phyloP scores from a whole-genome alignment of 2,888 invertebrate species.

The Caradrina kadenii region DNA sequence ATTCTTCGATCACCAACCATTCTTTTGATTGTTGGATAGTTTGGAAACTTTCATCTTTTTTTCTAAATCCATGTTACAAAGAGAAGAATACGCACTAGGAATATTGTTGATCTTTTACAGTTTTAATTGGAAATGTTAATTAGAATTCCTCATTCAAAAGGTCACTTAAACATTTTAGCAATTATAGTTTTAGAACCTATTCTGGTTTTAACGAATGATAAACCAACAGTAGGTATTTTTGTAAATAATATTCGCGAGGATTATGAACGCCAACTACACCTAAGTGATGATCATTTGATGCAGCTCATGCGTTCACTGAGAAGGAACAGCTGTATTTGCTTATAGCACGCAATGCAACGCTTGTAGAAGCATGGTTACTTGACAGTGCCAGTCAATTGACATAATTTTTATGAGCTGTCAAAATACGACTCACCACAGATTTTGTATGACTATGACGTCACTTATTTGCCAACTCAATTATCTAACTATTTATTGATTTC shows the following conservation, averaged over 20 bases:
- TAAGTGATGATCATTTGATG: slow-evolving; percentile 36
- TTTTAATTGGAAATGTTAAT: slow-evolving; percentile 50
- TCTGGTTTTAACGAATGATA: slow-evolving; percentile 41
- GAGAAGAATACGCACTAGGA: background rate
- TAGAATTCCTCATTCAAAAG: slow-evolving; percentile 47
- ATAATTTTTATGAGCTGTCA: no score
- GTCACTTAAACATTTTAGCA: slow-evolving; percentile 48
- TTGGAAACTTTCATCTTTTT: slow-evolving; percentile 12
- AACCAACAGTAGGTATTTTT: slow-evolving; percentile 40
- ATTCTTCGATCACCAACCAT: slow-evolving; percentile 12
- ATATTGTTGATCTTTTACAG: slow-evolving; percentile 9
- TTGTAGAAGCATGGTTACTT: no score
- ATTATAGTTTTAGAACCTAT: slow-evolving; percentile 35
- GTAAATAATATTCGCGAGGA: slow-evolving; percentile 35
- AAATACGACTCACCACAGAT: no score
- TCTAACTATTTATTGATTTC: no score
- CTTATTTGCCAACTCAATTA: no score
- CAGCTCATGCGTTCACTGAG: slow-evolving; percentile 20
- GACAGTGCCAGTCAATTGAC: no score
- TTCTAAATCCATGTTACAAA: no score
- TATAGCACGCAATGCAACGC: no score
- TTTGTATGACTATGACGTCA: no score
- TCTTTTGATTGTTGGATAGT: background rate
- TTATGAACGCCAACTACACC: slow-evolving; percentile 34
- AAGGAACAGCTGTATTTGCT: background rate